These are phyloP conservation scores for Steinernema carpocapsae DNA, from an alignment of 2,888 invertebrate genomes.

Conservation along the genomic window DNA sequence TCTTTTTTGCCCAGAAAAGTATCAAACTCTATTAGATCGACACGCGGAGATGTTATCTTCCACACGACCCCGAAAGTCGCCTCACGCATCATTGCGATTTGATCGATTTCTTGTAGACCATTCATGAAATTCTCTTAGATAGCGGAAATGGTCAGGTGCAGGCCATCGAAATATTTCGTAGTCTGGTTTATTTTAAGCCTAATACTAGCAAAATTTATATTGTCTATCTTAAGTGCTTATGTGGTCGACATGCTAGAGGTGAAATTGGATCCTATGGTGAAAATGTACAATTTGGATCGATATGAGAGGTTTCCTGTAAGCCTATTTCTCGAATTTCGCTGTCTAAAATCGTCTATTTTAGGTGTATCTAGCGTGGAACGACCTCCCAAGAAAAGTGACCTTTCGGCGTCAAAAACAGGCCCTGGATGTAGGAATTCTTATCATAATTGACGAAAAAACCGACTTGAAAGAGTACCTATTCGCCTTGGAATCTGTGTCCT, in stretches of 20 bases:
- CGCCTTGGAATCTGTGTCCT: constrained; percentile 32
- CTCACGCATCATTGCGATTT: not conserved
- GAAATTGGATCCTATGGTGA: constrained; percentile 14
- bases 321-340: not conserved
- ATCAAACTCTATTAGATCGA: too few relatives aligned
- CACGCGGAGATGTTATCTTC: not conserved
- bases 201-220: not conserved
- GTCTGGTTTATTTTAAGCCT: not conserved
- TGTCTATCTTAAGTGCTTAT: not conserved
- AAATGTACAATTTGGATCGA: constrained; percentile 39
- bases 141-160: not conserved
- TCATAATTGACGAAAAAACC: constrained; percentile 34
- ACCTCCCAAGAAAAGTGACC: not conserved
- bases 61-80: constrained; percentile 44
- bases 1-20: too few relatives aligned
- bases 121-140: not conserved
- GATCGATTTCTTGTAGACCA: not conserved
- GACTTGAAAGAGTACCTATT: constrained; percentile 34
- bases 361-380: constrained; percentile 12
- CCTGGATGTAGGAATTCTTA: constrained; percentile 35
- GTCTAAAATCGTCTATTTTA: not conserved
- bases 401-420: not conserved
- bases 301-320: constrained; percentile 38
- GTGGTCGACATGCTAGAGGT: not conserved
- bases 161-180: not conserved